Base-by-base conservation (phyloP, 1,140 invertebrate species). In the Nephila pilipes region DNA sequence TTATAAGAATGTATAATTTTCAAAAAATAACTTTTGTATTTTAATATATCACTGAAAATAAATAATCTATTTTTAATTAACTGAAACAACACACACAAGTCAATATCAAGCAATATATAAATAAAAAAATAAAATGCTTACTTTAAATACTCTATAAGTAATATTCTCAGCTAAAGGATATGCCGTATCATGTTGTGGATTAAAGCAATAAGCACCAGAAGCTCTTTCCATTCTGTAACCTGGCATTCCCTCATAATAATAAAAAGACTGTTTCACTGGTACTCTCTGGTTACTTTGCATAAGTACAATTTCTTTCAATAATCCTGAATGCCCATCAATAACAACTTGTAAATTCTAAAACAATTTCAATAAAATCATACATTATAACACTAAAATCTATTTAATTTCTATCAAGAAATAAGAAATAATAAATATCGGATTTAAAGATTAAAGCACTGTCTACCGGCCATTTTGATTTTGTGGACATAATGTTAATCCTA, bases 241-340 rank as follows among this genome's bases (percentile, higher is more conserved):
- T 22, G 91, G 93, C 81, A 93, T 83, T 29, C 91, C 94, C 55
- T 94, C 92, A 87, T 95, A 95, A 46, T 92, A 94, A 87, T 93
- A 94, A 65, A 94, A 95, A 29, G 93, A 93, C 79, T 95, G 94
- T 25, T 80, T 92, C 8, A 95, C 54, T 14, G 85, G 69, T 29
- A 93, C 79, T 65, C 54, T 29, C 29, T 32, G 63, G 5, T 60
- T 87, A 79, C n/a, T 92, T 20, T 87, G 95, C 18, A 94, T 88
- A 18, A 95, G 83, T 89, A 96, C 95, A 10, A 94, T 95, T 85
- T 96, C 94, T 81, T 95, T 94, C 12, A 96, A 22, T 0, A 95
- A 94, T 18, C 96, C 96, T 14, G 95, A 95, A 1, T 91, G 81
- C 18, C 94, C 94, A 93, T 96, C 95, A 80, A 96, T 94, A 38